Percentiles rank a stretch among this genome's conserved stretches.
Evolutionary conservation across 2,888 invertebrate species (phyloP).

Genomic region (Julus scandinavius): DNA sequence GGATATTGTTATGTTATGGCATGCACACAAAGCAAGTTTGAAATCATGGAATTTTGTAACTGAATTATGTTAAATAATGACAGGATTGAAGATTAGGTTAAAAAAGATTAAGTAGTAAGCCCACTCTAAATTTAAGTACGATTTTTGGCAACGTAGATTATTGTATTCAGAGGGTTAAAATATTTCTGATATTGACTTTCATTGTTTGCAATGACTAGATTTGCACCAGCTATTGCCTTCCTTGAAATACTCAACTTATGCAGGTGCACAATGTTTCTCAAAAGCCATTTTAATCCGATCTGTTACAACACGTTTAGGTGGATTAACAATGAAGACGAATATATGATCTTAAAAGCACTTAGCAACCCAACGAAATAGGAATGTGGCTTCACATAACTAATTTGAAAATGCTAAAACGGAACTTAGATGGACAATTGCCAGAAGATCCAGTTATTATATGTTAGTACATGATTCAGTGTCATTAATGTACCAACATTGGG

Average conservation of each 20-base stretch:
- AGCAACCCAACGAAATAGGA: conserved; percentile 17
- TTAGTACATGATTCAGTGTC: not conserved
- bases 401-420: not conserved
- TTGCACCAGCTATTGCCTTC: no score
- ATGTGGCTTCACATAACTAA: not conserved
- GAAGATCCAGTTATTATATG: not conserved
- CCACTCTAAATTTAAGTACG: no score
- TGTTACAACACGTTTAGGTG: not conserved
- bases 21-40: not conserved
- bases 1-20: not conserved
- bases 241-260: no score
- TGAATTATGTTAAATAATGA: no score
- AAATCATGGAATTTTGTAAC: no score
- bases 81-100: no score
- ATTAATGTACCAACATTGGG: not conserved
- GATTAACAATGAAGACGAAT: not conserved
- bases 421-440: not conserved
- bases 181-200: no score
- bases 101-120: no score
- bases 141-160: no score
- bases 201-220: no score
- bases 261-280: not conserved
- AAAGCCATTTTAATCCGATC: not conserved
- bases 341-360: not conserved
- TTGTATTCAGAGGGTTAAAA: no score